Evolutionary conservation across 1,140 invertebrate species (phyloP).

Genomic region (Papilio machaon): DNA sequence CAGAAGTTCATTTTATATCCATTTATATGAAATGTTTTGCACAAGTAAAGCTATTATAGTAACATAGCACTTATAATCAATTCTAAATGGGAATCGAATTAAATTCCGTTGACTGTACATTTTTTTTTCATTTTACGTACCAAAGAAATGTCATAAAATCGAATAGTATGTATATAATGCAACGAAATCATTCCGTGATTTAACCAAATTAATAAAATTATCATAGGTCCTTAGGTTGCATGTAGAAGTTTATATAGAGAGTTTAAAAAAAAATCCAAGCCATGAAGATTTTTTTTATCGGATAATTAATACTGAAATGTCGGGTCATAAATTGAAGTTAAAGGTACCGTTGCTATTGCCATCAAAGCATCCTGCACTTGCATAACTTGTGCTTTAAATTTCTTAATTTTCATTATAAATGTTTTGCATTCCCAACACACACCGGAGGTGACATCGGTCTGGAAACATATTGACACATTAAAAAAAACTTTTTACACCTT

Average conservation of each 20-base stretch:
- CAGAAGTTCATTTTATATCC: no score
- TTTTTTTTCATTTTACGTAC: no score
- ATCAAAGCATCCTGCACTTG: slow-evolving; percentile 42
- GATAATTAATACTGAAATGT: background rate
- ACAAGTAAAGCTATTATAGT: no score
- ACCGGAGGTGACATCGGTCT: slow-evolving; percentile 1
- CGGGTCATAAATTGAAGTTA: background rate
- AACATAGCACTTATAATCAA: no score
- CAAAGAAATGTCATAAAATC: no score
- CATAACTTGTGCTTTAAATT: slow-evolving; percentile 48
- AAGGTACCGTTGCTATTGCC: slow-evolving; percentile 28
- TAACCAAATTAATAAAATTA: no score
- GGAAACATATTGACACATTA: background rate
- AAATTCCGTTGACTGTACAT: no score
- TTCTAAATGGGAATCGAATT: no score
- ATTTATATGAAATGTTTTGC: no score
- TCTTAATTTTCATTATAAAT: slow-evolving; percentile 46
- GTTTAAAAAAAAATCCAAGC: background rate
- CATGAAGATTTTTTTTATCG: background rate
- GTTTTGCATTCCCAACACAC: slow-evolving; percentile 56
- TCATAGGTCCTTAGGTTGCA: no score
- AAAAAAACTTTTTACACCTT: background rate
- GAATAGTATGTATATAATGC: no score
- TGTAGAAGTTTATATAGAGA: background rate
- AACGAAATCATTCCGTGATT: no score